phyloP scores from a whole-genome alignment of 2,888 invertebrate species.

The Piscicola geometra region DNA sequence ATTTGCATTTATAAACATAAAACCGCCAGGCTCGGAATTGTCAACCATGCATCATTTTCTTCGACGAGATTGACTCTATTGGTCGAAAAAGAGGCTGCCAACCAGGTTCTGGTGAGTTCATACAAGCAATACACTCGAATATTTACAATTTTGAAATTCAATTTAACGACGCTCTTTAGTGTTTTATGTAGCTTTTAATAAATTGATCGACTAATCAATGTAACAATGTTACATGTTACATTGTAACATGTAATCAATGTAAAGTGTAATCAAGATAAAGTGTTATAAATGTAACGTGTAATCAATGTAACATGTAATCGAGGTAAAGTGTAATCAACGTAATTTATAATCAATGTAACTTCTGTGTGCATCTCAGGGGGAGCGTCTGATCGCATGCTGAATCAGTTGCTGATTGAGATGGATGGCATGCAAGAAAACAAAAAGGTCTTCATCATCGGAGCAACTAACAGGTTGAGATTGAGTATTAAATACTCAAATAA shows the following conservation, averaged over 20 bases:
- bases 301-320: no score
- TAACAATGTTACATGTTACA: not conserved
- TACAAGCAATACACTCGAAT: not conserved
- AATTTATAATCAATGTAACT: no score
- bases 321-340: no score
- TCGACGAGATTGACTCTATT: constrained; percentile 29
- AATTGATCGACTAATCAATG: not conserved
- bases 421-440: constrained; percentile 87
- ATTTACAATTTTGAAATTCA: not conserved
- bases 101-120: constrained; percentile 7
- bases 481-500: no score
- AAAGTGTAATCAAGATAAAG: no score
- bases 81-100: not conserved
- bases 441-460: constrained; percentile 90
- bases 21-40: constrained; percentile 20
- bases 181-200: not conserved
- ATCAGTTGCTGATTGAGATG: constrained; percentile 96
- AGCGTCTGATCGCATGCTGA: constrained; percentile 72
- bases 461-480: constrained; percentile 66
- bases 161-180: not conserved
- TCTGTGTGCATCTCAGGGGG: constrained; percentile 46
- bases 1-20: not conserved
- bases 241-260: no score
- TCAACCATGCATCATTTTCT: constrained; percentile 31
- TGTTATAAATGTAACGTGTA: no score